Evolutionary conservation across 2,888 invertebrate genomes (phyloP).

Genomic region (Stegana nigrithorax): DNA sequence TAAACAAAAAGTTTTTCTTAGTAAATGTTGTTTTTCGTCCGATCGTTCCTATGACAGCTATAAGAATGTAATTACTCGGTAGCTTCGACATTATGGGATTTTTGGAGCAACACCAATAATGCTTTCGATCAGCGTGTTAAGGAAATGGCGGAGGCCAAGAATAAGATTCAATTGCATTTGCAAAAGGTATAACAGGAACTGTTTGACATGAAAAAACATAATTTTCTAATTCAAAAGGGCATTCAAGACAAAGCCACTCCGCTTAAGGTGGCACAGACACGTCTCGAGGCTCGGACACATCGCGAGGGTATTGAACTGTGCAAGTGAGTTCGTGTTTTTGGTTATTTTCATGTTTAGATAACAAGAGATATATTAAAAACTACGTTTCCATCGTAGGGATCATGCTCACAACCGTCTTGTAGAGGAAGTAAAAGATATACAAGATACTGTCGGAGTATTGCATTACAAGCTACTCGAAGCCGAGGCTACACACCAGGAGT

Average conservation of each 20-base stretch:
- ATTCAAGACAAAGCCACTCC: slow-evolving; percentile 89
- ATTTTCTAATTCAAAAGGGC: slow-evolving; percentile 88
- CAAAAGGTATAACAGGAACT: slow-evolving; percentile 83
- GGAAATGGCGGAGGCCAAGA: slow-evolving; percentile 85
- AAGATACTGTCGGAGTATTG: slow-evolving; percentile 83
- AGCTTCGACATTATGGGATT: slow-evolving; percentile 88
- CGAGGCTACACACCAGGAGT: slow-evolving; percentile 86
- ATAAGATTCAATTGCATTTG: slow-evolving; percentile 77
- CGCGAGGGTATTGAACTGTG: slow-evolving; percentile 91
- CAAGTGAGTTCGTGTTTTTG: slow-evolving; percentile 82
- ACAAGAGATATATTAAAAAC: too few species aligned
- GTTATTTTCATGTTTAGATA: too few species aligned
- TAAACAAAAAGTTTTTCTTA: too few species aligned
- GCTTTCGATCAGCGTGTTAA: slow-evolving; percentile 81
- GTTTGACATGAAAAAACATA: slow-evolving; percentile 91
- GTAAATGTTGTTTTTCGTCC: too few species aligned
- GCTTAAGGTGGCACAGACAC: slow-evolving; percentile 87
- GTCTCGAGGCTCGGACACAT: slow-evolving; percentile 89
- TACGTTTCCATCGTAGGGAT: too few species aligned
- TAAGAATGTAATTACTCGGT: too few species aligned
- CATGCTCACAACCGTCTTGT: slow-evolving; percentile 73
- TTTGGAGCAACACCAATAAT: slow-evolving; percentile 87
- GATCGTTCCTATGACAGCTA: too few species aligned
- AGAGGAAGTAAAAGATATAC: slow-evolving; percentile 86
- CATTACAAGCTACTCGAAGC: slow-evolving; percentile 85